Percentiles rank a stretch among this genome's conserved stretches.
Evolutionary conservation across 1,140 invertebrate genomes (phyloP).

Genomic region (Camponotus floridanus): DNA sequence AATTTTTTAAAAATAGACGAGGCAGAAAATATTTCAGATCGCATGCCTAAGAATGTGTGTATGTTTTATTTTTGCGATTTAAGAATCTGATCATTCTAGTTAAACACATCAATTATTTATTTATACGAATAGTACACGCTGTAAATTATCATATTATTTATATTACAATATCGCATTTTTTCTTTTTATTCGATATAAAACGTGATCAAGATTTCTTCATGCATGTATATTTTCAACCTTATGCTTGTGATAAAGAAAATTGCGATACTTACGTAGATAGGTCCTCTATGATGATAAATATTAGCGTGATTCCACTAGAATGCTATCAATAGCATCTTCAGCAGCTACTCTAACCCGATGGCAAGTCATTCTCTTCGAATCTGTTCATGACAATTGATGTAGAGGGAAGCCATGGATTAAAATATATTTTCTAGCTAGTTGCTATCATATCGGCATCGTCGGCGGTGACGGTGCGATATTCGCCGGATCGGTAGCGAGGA

Average conservation of each 20-base stretch:
- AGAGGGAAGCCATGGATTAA: slow-evolving; percentile 5
- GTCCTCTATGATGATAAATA: slow-evolving; percentile 73
- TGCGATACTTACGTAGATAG: slow-evolving; percentile 73
- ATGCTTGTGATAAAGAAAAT: slow-evolving; percentile 63
- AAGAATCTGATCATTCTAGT: neutral
- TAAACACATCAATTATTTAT: neutral
- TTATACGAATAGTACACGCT: neutral
- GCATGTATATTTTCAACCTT: neutral
- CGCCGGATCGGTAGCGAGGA: too few relatives aligned
- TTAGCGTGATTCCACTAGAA: slow-evolving; percentile 67
- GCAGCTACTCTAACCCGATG: slow-evolving; percentile 66
- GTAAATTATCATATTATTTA: slow-evolving; percentile 12
- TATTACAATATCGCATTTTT: neutral
- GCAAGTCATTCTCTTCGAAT: slow-evolving; percentile 71
- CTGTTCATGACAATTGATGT: slow-evolving; percentile 8
- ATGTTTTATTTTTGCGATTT: neutral
- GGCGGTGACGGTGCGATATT: too few relatives aligned
- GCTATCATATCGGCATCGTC: too few relatives aligned
- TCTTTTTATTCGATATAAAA: neutral
- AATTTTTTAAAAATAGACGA: neutral
- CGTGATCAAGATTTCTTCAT: slow-evolving; percentile 6
- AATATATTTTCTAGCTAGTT: neutral
- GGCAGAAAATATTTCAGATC: neutral
- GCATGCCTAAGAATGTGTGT: neutral
- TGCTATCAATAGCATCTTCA: slow-evolving; percentile 75